Base-by-base conservation (phyloP, 2,797 vertebrate genomes). In the Orientallactaga sibirica region DNA sequence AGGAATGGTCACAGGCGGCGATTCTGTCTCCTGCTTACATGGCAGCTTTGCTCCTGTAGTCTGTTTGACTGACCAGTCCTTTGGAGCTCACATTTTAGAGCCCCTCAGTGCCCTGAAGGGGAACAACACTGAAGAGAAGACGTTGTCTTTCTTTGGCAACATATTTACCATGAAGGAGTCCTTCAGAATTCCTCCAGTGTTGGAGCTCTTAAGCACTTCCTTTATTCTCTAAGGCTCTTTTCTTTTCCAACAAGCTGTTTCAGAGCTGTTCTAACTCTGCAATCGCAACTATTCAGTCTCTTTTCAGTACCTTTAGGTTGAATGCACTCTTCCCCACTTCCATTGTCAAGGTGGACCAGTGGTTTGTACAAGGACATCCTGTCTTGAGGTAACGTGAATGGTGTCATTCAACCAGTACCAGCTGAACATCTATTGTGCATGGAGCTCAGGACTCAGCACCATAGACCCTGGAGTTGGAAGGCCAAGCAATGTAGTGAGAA, bases 61-160 rank as follows among this genome's bases (percentile, higher is more conserved):
- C 76, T 81, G 20, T 41, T 88, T 73, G 33, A 62, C 61, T 76
- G 90, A 93, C 78, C 48, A 73, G 43, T 85, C n/a, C 85, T 80
- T 81, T 48, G 76, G 14, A 82, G 52, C 25, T 86, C 25, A 1
- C 55, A 25, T 76, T 92, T 81, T 66, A 62, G 64, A 86, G 67
- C 37, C 41, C 37, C 15, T 81, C 55, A 20, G 41, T 73, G 37
- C 52, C 64, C 33, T 24, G n/a, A 85, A 75, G 37, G 68, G 5
- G 48, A 92, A 61, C 27, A 27, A 48, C 19, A 79, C 18, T 48
- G 24, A 79, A 27, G 61, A 90, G 64, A 75, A 55, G n/a, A 58
- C 22, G 74, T 82, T 12, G 22, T 19, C 64, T 90, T 66, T 15
- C 10, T 87, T 68, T 85, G 66, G 67, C 61, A 33, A 22, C 76